Evolutionary conservation across 2,797 vertebrate species (phyloP).

Genomic region (Chaenodraco wilsoni): DNA sequence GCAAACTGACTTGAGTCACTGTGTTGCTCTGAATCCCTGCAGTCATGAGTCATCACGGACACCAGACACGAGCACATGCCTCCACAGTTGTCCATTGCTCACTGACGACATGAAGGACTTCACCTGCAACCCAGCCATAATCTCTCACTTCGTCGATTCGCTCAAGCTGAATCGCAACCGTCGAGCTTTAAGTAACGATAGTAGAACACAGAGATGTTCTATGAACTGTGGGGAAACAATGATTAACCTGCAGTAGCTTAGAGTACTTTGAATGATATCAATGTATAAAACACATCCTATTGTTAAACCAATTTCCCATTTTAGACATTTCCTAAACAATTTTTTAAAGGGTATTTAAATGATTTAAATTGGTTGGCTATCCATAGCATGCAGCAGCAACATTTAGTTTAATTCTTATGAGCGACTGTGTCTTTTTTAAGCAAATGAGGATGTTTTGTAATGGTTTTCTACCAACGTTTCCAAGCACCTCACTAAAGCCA

Average conservation of each 20-base stretch:
- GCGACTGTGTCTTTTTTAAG: conserved; percentile 25
- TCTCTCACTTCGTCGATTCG: conserved; percentile 15
- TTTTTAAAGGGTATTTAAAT: too few relatives aligned
- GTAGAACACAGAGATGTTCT: conserved; percentile 2
- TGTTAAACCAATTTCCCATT: neutral
- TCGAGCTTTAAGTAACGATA: conserved; percentile 1
- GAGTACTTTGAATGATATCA: neutral
- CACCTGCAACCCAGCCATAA: neutral
- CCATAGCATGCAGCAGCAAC: conserved; percentile 20
- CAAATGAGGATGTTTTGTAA: conserved; percentile 24
- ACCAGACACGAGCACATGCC: conserved; percentile 39
- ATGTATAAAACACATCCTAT: neutral
- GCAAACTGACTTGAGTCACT: conserved; percentile 56
- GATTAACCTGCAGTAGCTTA: conserved; percentile 22
- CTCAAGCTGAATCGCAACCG: conserved; percentile 16
- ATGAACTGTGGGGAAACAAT: neutral
- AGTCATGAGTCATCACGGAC: conserved; percentile 70
- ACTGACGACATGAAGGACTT: conserved; percentile 45
- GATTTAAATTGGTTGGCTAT: neutral
- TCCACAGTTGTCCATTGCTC: conserved; percentile 41
- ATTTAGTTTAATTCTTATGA: conserved; percentile 36
- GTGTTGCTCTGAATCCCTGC: conserved; percentile 51
- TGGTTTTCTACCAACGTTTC: conserved; percentile 38
- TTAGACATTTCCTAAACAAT: neutral
- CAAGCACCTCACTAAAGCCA: neutral